Base-by-base conservation (phyloP, 2,797 vertebrate genomes). In the Esox masquinongy region DNA sequence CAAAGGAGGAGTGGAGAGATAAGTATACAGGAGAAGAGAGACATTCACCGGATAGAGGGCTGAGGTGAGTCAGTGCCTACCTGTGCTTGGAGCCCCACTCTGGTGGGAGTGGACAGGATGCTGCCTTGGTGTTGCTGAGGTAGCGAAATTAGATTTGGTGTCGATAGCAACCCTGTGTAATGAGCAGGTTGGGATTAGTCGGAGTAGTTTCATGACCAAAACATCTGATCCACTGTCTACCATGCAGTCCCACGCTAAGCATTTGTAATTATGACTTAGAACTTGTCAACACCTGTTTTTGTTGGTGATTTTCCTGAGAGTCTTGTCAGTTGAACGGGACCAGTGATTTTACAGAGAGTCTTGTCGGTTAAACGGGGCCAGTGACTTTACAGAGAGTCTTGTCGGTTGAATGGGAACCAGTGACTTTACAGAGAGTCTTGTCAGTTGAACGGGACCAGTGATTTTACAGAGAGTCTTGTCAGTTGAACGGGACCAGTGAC, bases 61-160 rank as follows among this genome's bases (percentile, higher is more conserved):
- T 69, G 69, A 36, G 51, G 36, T 1, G 26, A 22, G 14, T 12
- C 16, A 68, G 43, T 34, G 76, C 89, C 63, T 88, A 97, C 96
- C 95, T 97, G 96, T 91, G 94, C 90, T 89, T 96, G 94, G 85
- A 96, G 94, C 83, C 95, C 94, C 77, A 96, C 91, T 86, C 96
- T 91, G 79, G 91, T 88, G 22, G 90, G 94, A 90, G 93, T 91
- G 77, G 95, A 89, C 88, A 97, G 91, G 89, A 97, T 94, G 88
- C 94, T 94, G 92, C 96, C 96, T 91, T 96, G 96, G 94, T 94
- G 96, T 95, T 96, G 96, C 92, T 98, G 96, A 97, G 96, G 96
- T 97, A 98, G 96, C 93, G 96, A 83, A 94, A 98, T 95, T 90
- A 97, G 94, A 96, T 97, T 97, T 96, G 94, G 94, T 90, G 96